Evolutionary conservation across 2,888 invertebrate species (phyloP).

Genomic region (Oligia strigilis): DNA sequence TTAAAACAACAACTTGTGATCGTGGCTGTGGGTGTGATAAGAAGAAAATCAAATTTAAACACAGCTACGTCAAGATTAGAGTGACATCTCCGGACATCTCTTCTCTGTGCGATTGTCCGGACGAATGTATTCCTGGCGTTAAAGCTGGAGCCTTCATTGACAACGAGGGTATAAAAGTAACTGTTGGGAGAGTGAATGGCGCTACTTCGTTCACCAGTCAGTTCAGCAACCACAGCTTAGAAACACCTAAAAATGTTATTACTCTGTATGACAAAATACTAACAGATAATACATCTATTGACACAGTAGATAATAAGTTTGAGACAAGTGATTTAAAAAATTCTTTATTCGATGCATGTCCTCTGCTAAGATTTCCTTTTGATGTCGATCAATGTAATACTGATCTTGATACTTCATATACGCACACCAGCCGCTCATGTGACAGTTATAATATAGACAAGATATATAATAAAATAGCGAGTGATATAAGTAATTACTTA

Average conservation of each 20-base stretch:
- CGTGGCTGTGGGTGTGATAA: constrained; percentile 83
- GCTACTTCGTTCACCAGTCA: constrained; percentile 68
- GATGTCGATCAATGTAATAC: constrained; percentile 7
- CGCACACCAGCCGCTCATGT: not conserved
- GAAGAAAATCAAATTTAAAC: constrained; percentile 84
- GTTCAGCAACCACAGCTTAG: constrained; percentile 17
- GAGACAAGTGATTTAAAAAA: constrained; percentile 30
- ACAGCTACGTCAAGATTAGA: constrained; percentile 83
- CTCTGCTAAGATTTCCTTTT: not conserved
- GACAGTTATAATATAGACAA: not conserved
- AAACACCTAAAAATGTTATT: constrained; percentile 13
- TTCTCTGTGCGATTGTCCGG: constrained; percentile 80
- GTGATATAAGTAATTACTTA: constrained; percentile 3
- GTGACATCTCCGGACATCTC: constrained; percentile 84
- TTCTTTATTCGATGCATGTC: not conserved
- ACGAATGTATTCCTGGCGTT: constrained; percentile 81
- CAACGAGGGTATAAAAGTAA: constrained; percentile 84
- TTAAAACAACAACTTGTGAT: constrained; percentile 81
- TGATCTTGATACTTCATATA: constrained; percentile 13
- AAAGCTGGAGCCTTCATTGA: constrained; percentile 80
- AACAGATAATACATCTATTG: constrained; percentile 14
- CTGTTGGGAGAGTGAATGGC: constrained; percentile 80
- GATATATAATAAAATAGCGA: constrained; percentile 6
- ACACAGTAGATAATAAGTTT: constrained; percentile 5
- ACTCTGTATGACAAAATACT: constrained; percentile 31